Base-by-base conservation (phyloP, 1,140 invertebrate species). In the Coptotermes formosanus region DNA sequence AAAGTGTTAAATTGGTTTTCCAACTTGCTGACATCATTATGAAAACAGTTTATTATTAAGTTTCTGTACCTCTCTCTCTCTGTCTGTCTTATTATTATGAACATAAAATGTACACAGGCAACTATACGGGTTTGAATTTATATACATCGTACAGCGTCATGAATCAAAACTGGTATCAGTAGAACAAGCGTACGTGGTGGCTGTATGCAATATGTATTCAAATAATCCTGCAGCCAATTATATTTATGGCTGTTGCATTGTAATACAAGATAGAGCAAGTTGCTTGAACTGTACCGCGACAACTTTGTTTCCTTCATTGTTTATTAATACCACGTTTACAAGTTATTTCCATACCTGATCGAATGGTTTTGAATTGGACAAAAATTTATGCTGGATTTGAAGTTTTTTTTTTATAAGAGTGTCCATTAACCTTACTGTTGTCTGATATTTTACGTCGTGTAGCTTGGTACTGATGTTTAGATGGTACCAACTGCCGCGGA, bases 1-100 rank as follows among this genome's bases (percentile, higher is more conserved):
- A 52, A 83, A 52, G 48, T 83, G 82, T 83, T 83, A 83, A 52
- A 83, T 83, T 83, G 82, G 48, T 83, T 83, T 83, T 83, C 82
- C 43, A 44, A 83, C 38, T 83, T 45, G 48, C 82, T 83, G 82
- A 83, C 82, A 43, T 83, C 82, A 83, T 83, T 45, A 83, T 43
- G 82, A 83, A 52, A 83, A 83, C 82, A 83, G 82, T 52, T 83
- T 44, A 83, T 44, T 83, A 75, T 75, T 75, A 75, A 75, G 64
- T 75, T 75, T 75, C 25, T 75, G n/a, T 59, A 14, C 8, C 14
- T 30, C 64, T 30, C 64, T n/a, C 0, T 30, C 64, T 30, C 64
- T 30, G 6, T 64, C 59, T 64, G 21, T 64, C 25, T 75, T 30
- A 30, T 75, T 75, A 30, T 75, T 75, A 75, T n/a, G 8, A 75